Conservation (phyloP, 2,797 vertebrate species). For the Arrhamphus sclerolepis region DNA sequence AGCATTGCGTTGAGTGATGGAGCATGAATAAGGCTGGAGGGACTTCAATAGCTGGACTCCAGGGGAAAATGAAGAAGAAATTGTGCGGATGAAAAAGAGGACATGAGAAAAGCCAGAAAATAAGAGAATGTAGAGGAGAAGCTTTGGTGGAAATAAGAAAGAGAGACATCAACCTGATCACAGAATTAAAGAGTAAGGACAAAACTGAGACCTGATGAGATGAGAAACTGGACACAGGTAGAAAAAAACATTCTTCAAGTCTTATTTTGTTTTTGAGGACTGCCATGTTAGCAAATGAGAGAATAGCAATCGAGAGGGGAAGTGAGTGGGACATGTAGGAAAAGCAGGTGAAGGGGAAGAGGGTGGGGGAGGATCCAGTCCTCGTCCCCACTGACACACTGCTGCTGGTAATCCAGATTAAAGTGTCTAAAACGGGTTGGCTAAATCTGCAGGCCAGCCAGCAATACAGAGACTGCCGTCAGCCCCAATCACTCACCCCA, state of each 20-base stretch:
- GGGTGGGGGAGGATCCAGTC: slow-evolving; percentile 49
- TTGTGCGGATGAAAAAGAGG: no score
- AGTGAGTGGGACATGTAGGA: slow-evolving; percentile 7
- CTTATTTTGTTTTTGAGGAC: no score
- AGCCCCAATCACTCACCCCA: slow-evolving; percentile 80
- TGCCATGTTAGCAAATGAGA: slow-evolving; percentile 2
- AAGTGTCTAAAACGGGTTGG: slow-evolving; percentile 83
- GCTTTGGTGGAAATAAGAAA: no score
- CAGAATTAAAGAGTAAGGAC: no score
- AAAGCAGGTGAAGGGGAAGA: slow-evolving; percentile 64
- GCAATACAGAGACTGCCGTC: slow-evolving; percentile 83
- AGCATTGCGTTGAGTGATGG: slow-evolving; percentile 59
- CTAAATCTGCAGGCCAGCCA: slow-evolving; percentile 83
- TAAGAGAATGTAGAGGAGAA: no score
- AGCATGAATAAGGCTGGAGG: slow-evolving; percentile 39
- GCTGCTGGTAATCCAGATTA: slow-evolving; percentile 86
- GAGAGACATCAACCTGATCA: no score
- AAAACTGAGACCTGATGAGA: no score
- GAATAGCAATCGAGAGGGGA: background rate
- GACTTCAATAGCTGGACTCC: slow-evolving; percentile 5
- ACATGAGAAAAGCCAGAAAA: no score
- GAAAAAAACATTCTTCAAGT: background rate
- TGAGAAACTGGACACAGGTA: slow-evolving; percentile 1
- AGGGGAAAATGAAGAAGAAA: background rate
- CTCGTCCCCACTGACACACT: slow-evolving; percentile 81